Base-by-base conservation (phyloP, 2,888 invertebrate genomes). In the Glyphotaelius pellucidus region DNA sequence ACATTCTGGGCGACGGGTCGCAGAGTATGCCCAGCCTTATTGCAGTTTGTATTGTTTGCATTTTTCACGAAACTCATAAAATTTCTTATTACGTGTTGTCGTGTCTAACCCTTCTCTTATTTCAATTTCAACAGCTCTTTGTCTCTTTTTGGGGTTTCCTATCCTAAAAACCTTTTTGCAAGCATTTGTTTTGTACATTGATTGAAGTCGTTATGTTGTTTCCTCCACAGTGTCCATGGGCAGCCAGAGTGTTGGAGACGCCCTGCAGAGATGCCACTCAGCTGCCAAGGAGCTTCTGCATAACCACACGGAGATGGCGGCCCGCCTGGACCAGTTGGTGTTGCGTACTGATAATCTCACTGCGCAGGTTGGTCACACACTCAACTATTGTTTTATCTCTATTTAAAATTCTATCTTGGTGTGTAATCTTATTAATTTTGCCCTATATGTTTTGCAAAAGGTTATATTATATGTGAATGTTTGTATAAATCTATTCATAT, bases 211-310 rank as follows among this genome's bases (percentile, higher is more conserved):
- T 5, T 35, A 9, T 38, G 19, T 85, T 35, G 19, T 47, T 86
- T 83, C 79, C 32, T 88, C 80, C 94, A 94, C 95, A 97, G 97
- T 98, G 94, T 95, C 97, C 95, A 97, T 97, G 92, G 97, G 97
- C 94, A 97, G 97, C 94, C 97, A 97, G 94, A 96, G 97, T 92
- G 97, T 97, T 93, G 97, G 97, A 90, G 97, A 97, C 94, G 97
- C 97, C 2, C 94, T 98, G 90, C 98, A 98, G 95, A 96, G 97
- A 94, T 98, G 97, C 95, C 97, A 98, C 94, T 97, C 97, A 19
- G 96, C 97, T 12, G 97, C 97, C 15, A 97, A 97, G 94, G 97
- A 97, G 94, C 95, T 98, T 84, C 96, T 97, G 93, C 97, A 97
- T 93, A 98, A 98, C 95, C 97, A 97, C 94, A 97, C 96, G 47